phyloP scores from a whole-genome alignment of 2,888 invertebrate species.

The Ashinkailepas kermadecensis region DNA sequence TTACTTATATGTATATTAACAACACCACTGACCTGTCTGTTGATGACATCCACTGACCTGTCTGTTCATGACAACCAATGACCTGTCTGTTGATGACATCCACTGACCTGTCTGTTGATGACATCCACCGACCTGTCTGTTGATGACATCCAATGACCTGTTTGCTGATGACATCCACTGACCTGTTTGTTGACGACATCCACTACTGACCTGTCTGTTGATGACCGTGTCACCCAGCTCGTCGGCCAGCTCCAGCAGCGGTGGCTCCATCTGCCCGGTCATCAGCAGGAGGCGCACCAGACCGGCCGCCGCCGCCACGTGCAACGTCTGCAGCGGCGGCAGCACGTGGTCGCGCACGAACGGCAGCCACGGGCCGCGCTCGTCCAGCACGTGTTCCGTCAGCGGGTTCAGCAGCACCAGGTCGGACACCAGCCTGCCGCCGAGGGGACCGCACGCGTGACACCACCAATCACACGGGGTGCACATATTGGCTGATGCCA shows the following conservation, averaged over 20 bases:
- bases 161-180: no score
- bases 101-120: no score
- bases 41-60: no score
- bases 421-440: not conserved
- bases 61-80: no score
- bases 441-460: not conserved
- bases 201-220: slow-evolving; percentile 5
- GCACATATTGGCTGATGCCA: no score
- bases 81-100: no score
- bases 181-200: no score
- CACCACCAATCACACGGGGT: no score
- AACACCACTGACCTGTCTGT: no score
- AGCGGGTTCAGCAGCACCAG: slow-evolving; percentile 15
- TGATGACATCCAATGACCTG: no score
- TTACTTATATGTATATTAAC: no score
- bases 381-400: not conserved
- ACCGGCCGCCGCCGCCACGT: not conserved
- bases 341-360: not conserved
- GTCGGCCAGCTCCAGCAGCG: not conserved
- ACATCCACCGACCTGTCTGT: no score
- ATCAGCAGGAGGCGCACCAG: not conserved
- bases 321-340: slow-evolving; percentile 12
- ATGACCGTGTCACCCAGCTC: not conserved
- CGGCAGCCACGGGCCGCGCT: not conserved
- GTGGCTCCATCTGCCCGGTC: not conserved